Conservation (phyloP, 2,888 invertebrate species). For the Polyommatus icarus region DNA sequence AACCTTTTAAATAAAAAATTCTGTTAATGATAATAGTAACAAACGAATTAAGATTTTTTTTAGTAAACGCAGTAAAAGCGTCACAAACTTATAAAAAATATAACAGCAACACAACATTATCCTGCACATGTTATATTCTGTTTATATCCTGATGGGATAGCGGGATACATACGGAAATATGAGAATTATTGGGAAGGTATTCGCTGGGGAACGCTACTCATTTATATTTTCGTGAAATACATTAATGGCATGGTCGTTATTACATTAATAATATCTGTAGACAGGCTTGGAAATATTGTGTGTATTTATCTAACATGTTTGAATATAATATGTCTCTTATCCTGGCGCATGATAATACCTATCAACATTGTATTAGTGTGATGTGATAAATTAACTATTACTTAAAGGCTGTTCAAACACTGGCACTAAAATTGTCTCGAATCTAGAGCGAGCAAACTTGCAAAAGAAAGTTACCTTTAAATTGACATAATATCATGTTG, state of each 20-base stretch:
- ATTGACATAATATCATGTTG: too few species aligned
- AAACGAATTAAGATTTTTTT: too few species aligned
- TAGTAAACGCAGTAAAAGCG: too few species aligned
- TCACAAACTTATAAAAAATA: not conserved
- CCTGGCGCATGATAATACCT: not conserved
- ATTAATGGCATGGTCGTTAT: constrained; percentile 2
- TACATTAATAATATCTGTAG: not conserved
- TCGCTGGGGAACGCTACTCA: constrained; percentile 1
- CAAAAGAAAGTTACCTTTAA: too few species aligned
- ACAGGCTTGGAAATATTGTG: not conserved
- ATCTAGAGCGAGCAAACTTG: too few species aligned
- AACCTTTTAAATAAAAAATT: too few species aligned
- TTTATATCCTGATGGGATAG: not conserved
- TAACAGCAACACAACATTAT: not conserved
- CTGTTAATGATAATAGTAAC: too few species aligned
- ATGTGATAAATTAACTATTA: too few species aligned
- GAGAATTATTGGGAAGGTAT: constrained; percentile 8
- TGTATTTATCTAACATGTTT: not conserved
- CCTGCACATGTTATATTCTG: not conserved
- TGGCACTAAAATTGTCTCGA: too few species aligned
- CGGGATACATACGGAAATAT: constrained; percentile 11
- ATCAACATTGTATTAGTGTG: not conserved
- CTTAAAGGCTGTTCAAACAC: too few species aligned
- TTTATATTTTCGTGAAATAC: constrained; percentile 16
- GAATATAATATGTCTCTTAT: not conserved